phyloP scores from a whole-genome alignment of 2,797 vertebrate species.

The Merluccius polli region DNA sequence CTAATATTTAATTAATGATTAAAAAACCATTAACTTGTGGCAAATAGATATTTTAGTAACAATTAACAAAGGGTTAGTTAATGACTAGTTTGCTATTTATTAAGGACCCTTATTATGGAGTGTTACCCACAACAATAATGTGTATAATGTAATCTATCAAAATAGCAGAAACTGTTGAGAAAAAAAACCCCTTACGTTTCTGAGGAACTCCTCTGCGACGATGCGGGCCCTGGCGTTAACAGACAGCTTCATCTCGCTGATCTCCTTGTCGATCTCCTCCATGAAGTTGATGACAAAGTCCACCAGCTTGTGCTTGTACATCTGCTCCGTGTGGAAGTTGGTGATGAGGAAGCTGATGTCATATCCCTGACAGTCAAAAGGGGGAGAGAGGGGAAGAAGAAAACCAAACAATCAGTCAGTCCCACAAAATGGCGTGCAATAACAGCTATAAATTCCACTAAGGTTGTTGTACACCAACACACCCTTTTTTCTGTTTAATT shows the following conservation, averaged over 20 bases:
- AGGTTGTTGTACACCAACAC: background rate
- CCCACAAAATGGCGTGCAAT: background rate
- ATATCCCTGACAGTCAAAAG: constrained; percentile 78
- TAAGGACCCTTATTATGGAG: too few species aligned
- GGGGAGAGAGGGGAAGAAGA: background rate
- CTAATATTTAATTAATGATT: too few species aligned
- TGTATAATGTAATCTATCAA: too few species aligned
- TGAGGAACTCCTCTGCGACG: constrained; percentile 96
- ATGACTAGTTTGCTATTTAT: too few species aligned
- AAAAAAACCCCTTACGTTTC: constrained; percentile 83
- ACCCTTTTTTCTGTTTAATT: background rate
- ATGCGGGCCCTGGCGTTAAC: constrained; percentile 94
- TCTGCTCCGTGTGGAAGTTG: constrained; percentile 99
- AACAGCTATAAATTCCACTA: background rate
- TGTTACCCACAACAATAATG: too few species aligned
- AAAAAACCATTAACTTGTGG: too few species aligned
- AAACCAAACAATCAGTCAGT: background rate
- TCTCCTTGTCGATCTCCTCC: constrained; percentile 99
- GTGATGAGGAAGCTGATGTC: constrained; percentile 99
- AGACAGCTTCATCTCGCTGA: constrained; percentile 98
- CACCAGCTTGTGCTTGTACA: constrained; percentile 99
- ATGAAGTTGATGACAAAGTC: constrained; percentile 98
- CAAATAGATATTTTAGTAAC: too few species aligned
- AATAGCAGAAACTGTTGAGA: too few species aligned
- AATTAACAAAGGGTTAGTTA: too few species aligned